Conservation (phyloP, 2,113 vertebrate species). For the Cryptomyrus ogoouensis region DNA sequence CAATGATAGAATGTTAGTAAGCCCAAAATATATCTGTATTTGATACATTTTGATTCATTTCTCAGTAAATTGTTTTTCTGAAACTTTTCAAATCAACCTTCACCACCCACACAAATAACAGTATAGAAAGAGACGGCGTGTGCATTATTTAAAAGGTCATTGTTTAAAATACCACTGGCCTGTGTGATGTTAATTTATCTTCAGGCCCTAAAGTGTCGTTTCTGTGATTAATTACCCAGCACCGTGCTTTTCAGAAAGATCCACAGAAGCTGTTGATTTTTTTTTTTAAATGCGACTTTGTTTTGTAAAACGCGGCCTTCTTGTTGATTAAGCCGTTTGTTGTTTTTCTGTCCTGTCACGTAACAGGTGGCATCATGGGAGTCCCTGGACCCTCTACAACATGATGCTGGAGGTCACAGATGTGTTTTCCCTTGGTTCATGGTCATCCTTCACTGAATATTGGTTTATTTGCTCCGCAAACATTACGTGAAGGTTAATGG, state of each 20-base stretch:
- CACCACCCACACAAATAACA: neutral
- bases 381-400: neutral
- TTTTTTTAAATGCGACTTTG: neutral
- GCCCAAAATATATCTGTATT: neutral
- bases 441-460: neutral
- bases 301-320: neutral
- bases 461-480: neutral
- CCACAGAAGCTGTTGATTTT: neutral
- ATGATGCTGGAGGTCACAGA: neutral
- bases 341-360: neutral
- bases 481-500: neutral
- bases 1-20: neutral
- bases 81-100: too few relatives aligned
- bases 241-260: neutral
- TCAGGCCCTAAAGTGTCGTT: neutral
- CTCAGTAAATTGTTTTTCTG: neutral
- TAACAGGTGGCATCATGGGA: neutral
- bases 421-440: neutral
- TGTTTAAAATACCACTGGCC: neutral
- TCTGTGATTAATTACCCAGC: neutral
- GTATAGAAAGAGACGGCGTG: neutral
- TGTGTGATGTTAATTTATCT: neutral
- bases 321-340: neutral
- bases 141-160: neutral
- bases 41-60: neutral